Base-by-base conservation (phyloP, 2,797 vertebrate genomes). In the Otus scops region DNA sequence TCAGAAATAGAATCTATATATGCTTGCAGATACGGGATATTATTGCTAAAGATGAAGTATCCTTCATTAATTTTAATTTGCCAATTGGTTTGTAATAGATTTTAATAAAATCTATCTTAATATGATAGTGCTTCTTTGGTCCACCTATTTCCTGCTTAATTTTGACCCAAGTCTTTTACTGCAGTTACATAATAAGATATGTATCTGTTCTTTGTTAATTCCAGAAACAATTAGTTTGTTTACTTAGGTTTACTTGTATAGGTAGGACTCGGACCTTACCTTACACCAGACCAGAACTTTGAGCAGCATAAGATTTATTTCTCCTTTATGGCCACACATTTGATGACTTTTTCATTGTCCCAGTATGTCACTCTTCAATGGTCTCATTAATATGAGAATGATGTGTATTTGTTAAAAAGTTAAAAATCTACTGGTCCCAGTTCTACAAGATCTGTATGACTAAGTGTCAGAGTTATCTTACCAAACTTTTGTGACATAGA, bases 41-140 rank as follows among this genome's bases (percentile, higher is more conserved):
- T 96, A 92, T 93, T 97, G 85, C 84, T 95, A 54, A 77, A 93
- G 95, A 89, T 95, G 83, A 90, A 97, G 57, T 89, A 89, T 85
- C 79, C 85, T 73, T 96, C 89, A 88, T 94, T 94, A 83, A 97
- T 97, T 91, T 96, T 96, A 86, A 97, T 97, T 96, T 93, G 45
- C 30, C 4, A 1, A 78, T 97, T 87, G 89, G 83, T 92, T 95
- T 97, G 89, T 95, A 98, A 92, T 97, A 96, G 89, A 80, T 97
- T 93, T 97, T 97, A 97, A 97, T 97, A 95, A 96, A 85, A 91
- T 97, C 96, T 98, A 74, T 93, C 61, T 92, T 97, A 87, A 95
- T 97, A 76, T 75, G 38, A 92, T 95, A 95, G 95, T 93, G 57
- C 45, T 88, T 76, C 91, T 95, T 96, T 84, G 83, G 76, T 96